phyloP scores from a whole-genome alignment of 2,888 invertebrate species.

The Aphodius granarius region DNA sequence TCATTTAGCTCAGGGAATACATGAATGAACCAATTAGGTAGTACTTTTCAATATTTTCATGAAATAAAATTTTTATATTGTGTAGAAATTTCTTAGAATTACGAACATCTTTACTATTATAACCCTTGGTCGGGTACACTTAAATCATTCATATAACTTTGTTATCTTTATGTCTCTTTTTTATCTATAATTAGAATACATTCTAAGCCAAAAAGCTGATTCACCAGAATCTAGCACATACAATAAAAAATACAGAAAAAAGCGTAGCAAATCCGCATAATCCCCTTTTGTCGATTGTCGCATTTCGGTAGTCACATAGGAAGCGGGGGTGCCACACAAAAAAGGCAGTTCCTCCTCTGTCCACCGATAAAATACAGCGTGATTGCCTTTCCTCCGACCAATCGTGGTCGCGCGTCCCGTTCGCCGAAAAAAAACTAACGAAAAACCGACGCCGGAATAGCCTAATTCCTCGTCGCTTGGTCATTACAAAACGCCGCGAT shows the following conservation, averaged over 20 bases:
- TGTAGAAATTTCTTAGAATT: too few relatives aligned
- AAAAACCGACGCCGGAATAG: slow-evolving; percentile 11
- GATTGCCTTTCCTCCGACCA: slow-evolving; percentile 9
- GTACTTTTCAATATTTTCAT: too few relatives aligned
- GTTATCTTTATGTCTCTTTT: too few relatives aligned
- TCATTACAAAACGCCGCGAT: slow-evolving; percentile 55
- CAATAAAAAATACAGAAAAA: neutral
- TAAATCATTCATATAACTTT: too few relatives aligned
- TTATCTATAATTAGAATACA: neutral
- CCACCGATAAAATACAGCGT: slow-evolving; percentile 9
- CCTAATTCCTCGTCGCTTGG: slow-evolving; percentile 42
- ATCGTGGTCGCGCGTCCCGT: neutral
- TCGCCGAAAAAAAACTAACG: neutral
- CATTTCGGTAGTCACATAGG: neutral
- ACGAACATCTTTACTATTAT: too few relatives aligned
- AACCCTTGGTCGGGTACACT: too few relatives aligned
- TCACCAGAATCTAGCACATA: neutral
- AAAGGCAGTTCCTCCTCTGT: neutral
- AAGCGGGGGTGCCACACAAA: neutral
- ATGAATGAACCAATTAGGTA: too few relatives aligned
- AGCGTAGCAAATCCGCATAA: neutral
- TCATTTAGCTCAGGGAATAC: too few relatives aligned
- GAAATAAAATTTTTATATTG: too few relatives aligned
- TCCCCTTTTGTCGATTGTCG: neutral
- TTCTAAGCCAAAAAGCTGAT: neutral